Percentiles rank a stretch among this genome's conserved stretches.
Conservation (phyloP, 1,140 invertebrate genomes). For the Habropoda laboriosa region DNA sequence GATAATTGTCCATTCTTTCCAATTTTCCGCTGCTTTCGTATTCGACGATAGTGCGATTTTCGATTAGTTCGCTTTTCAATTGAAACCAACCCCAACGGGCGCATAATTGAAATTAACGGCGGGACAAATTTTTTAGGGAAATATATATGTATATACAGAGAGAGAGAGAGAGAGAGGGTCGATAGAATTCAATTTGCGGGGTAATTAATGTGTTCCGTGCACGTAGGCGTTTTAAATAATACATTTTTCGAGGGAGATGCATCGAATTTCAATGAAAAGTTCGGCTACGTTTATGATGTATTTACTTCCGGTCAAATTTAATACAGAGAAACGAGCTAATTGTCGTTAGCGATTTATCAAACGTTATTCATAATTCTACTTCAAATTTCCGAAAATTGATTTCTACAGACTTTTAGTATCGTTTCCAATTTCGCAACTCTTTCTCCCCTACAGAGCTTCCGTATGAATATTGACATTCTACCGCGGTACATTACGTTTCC, state of each 20-base stretch:
- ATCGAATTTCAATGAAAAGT: background rate
- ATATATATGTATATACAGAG: too few species aligned
- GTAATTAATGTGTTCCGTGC: conserved; percentile 19
- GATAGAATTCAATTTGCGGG: conserved; percentile 27
- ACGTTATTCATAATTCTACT: too few species aligned
- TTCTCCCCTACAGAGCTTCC: too few species aligned
- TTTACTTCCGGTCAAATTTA: background rate
- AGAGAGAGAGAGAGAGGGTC: background rate
- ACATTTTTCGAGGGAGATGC: background rate
- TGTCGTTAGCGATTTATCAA: too few species aligned
- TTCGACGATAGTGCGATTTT: conserved; percentile 22
- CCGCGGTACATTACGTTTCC: too few species aligned
- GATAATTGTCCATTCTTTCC: conserved; percentile 36
- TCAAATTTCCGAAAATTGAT: too few species aligned
- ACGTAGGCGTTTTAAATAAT: background rate
- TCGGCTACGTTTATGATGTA: background rate
- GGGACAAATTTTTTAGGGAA: background rate
- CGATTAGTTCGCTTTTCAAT: conserved; percentile 22
- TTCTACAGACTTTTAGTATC: too few species aligned
- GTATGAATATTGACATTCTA: too few species aligned
- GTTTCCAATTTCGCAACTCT: too few species aligned
- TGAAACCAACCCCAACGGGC: conserved; percentile 9
- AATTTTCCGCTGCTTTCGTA: conserved; percentile 9
- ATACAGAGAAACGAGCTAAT: background rate
- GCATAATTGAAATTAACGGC: conserved; percentile 43